A percentile compares a stretch with the other conserved stretches of the same genome.
Evolutionary conservation across 2,888 invertebrate genomes (phyloP).

Genomic region (Coelopa pilipes): DNA sequence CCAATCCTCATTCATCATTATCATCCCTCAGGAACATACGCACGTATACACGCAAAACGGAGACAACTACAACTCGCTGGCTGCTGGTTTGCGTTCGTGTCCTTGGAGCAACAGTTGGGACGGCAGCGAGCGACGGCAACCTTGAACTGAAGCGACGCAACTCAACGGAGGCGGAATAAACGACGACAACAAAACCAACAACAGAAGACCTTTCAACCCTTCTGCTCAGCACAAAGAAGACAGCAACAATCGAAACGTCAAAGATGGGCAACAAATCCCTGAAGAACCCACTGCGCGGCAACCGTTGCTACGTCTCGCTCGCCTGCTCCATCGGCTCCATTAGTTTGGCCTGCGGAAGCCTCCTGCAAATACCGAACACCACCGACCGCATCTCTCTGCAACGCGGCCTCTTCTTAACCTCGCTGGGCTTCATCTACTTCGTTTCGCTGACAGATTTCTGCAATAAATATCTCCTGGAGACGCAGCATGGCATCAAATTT

Average conservation of each 20-base stretch:
- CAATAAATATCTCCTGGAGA: constrained; percentile 73
- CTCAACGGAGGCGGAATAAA: not conserved
- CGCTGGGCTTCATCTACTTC: constrained; percentile 76
- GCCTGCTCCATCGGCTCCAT: constrained; percentile 66
- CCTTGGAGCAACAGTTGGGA: constrained; percentile 26
- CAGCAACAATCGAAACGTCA: not conserved
- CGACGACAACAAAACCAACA: not conserved
- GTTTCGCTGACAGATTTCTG: constrained; percentile 74
- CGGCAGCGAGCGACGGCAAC: constrained; percentile 5
- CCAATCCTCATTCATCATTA: not conserved
- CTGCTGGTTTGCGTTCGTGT: no score
- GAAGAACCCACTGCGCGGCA: constrained; percentile 50
- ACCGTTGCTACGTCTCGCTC: constrained; percentile 63
- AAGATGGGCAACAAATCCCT: constrained; percentile 42
- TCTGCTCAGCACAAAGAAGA: not conserved
- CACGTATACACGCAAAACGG: not conserved
- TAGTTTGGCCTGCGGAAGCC: constrained; percentile 64
- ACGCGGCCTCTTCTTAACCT: constrained; percentile 72
- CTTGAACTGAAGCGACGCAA: constrained; percentile 7
- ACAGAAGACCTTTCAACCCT: not conserved
- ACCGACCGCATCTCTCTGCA: constrained; percentile 72
- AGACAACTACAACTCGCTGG: not conserved
- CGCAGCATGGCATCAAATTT: constrained; percentile 71
- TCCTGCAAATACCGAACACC: constrained; percentile 63
- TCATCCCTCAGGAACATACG: not conserved